phyloP scores from a whole-genome alignment of 1,140 invertebrate species.

The Penaeus chinensis region DNA sequence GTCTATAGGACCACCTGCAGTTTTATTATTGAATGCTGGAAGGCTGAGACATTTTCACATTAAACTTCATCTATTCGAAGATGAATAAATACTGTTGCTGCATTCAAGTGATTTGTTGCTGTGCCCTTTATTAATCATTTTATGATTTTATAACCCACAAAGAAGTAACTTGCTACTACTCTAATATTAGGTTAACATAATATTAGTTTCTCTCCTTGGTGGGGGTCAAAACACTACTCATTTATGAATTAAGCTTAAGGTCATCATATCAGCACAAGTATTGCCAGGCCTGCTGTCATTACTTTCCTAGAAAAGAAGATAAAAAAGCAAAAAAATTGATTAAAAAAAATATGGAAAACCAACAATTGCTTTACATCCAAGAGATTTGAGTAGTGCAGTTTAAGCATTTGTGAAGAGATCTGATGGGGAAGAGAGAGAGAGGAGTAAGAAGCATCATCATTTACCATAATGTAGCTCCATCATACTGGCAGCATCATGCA shows the following conservation, averaged over 20 bases:
- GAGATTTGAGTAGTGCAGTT: conserved; percentile 17
- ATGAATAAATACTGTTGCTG: neutral
- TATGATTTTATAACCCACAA: conserved; percentile 22
- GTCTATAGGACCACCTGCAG: too few relatives aligned
- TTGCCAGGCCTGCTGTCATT: conserved; percentile 13
- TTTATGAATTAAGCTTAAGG: conserved; percentile 12
- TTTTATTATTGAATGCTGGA: too few relatives aligned
- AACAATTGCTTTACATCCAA: too few relatives aligned
- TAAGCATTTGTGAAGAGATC: neutral
- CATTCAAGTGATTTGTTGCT: conserved; percentile 1
- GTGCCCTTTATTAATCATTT: conserved; percentile 5
- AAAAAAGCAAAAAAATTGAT: too few relatives aligned
- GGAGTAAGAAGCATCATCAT: too few relatives aligned
- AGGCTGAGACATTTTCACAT: too few relatives aligned
- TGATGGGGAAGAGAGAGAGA: neutral
- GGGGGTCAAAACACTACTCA: conserved; percentile 21
- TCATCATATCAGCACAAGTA: conserved; percentile 16
- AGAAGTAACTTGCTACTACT: conserved; percentile 15
- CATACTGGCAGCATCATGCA: too few relatives aligned
- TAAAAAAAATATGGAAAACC: too few relatives aligned
- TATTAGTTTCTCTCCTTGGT: neutral
- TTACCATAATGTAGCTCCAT: too few relatives aligned
- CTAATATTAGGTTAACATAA: neutral
- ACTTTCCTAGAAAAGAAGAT: conserved; percentile 5
- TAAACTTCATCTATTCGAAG: too few relatives aligned